phyloP scores from a whole-genome alignment of 2,797 vertebrate species.

The Hemibagrus guttatus region DNA sequence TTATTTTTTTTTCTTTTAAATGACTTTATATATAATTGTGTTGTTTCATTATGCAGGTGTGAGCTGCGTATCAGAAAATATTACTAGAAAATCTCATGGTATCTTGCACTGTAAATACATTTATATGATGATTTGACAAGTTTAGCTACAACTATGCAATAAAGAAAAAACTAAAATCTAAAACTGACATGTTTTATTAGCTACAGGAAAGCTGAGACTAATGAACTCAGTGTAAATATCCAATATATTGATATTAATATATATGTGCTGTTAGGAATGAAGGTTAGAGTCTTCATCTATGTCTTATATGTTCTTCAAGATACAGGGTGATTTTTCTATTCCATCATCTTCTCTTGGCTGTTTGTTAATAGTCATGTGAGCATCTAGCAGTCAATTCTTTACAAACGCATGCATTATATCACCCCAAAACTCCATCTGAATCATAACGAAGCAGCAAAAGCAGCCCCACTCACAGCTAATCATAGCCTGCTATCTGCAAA shows the following conservation, averaged over 20 bases:
- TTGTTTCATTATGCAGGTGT: not conserved
- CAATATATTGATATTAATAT: not conserved
- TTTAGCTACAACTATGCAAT: not conserved
- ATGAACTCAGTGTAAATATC: not conserved
- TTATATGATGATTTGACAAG: not conserved
- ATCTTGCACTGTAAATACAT: not conserved
- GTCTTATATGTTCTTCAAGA: not conserved
- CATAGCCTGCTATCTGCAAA: slow-evolving; percentile 35
- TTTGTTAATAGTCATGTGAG: not conserved
- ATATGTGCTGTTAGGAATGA: not conserved
- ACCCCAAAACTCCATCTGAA: slow-evolving; percentile 23
- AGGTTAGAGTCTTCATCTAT: not conserved
- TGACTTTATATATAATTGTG: not conserved
- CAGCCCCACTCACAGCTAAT: slow-evolving; percentile 20
- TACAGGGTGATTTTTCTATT: not conserved
- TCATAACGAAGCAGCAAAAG: slow-evolving; percentile 5
- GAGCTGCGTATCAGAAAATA: not conserved
- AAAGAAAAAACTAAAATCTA: not conserved
- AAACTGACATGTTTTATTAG: not conserved
- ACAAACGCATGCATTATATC: not conserved
- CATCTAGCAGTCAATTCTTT: slow-evolving; percentile 15
- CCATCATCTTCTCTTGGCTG: not conserved
- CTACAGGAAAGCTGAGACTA: not conserved
- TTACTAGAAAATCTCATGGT: not conserved
- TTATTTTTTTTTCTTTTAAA: not conserved